Evolutionary conservation across 2,888 invertebrate species (phyloP).

Genomic region (Napeogenes inachia): DNA sequence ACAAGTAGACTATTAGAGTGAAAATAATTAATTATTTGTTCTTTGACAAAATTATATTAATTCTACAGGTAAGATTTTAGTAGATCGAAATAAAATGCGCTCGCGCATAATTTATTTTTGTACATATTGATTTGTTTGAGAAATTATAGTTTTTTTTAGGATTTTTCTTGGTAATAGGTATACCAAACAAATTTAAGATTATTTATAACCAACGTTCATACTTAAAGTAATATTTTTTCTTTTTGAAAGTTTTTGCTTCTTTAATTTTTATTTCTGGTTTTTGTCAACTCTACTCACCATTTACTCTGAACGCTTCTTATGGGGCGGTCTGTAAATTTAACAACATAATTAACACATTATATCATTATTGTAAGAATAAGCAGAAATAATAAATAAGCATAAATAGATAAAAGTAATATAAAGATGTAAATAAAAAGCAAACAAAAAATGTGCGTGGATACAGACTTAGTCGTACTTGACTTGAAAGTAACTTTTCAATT

Average conservation of each 20-base stretch:
- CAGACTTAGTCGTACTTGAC: not conserved
- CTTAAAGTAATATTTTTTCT: constrained; percentile 15
- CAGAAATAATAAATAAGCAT: not conserved
- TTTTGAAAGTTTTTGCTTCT: constrained; percentile 27
- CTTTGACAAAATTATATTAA: constrained; percentile 10
- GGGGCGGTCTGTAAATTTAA: constrained; percentile 36
- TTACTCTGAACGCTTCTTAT: constrained; percentile 41
- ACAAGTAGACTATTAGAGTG: not conserved
- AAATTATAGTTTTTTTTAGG: not conserved
- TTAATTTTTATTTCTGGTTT: constrained; percentile 27
- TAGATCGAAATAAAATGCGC: too few relatives aligned
- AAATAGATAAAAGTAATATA: not conserved
- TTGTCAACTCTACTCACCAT: constrained; percentile 36
- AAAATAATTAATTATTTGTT: constrained; percentile 1
- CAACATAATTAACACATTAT: constrained; percentile 10
- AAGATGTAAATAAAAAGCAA: not conserved
- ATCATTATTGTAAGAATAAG: constrained; percentile 1
- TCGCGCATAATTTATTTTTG: too few relatives aligned
- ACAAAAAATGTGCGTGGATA: not conserved
- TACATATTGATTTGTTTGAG: too few relatives aligned
- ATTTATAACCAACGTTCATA: constrained; percentile 15
- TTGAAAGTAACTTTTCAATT: not conserved
- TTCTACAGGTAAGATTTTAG: constrained; percentile 1
- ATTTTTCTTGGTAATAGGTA: constrained; percentile 2
- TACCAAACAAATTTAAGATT: constrained; percentile 9